These are phyloP conservation scores for Phthorimaea operculella DNA, from an alignment of 1,140 invertebrate genomes.

Conservation along the genomic window DNA sequence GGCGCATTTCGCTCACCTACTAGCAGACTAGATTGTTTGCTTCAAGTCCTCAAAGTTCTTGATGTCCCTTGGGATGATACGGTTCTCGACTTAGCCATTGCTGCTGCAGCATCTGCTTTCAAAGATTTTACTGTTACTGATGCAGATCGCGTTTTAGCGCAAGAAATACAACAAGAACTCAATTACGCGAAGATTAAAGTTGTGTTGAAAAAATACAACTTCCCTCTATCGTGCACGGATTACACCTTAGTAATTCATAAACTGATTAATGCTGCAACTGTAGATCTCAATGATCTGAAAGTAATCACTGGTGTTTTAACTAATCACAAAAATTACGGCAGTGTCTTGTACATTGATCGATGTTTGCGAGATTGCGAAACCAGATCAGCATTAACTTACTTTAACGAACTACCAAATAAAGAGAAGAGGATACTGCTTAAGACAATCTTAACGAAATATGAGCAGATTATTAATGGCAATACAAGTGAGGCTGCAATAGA, in stretches of 20 bases:
- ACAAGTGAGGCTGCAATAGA: conserved; percentile 28
- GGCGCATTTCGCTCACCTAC: conserved; percentile 41
- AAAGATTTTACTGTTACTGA: conserved; percentile 52
- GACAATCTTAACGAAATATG: conserved; percentile 45
- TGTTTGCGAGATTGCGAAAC: conserved; percentile 50
- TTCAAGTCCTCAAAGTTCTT: conserved; percentile 51
- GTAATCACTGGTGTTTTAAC: conserved; percentile 35
- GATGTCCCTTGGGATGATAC: conserved; percentile 56
- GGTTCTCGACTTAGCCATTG: conserved; percentile 42
- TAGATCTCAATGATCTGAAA: conserved; percentile 50
- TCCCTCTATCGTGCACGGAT: conserved; percentile 47
- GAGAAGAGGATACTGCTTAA: conserved; percentile 41
- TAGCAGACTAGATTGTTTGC: conserved; percentile 47
- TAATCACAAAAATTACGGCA: conserved; percentile 34
- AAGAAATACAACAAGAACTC: conserved; percentile 53
- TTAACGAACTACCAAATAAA: conserved; percentile 30
- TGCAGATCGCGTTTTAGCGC: conserved; percentile 34
- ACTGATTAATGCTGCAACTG: conserved; percentile 34
- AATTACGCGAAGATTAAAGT: conserved; percentile 59
- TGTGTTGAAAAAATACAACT: conserved; percentile 58
- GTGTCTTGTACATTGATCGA: conserved; percentile 46
- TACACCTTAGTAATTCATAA: conserved; percentile 51
- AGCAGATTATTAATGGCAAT: conserved; percentile 40
- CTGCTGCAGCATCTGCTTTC: conserved; percentile 32
- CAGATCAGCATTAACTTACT: conserved; percentile 46